Percentiles rank a stretch among this genome's conserved stretches.
Conservation (phyloP, 1,140 invertebrate species). For the Zaprionus tsacasi region DNA sequence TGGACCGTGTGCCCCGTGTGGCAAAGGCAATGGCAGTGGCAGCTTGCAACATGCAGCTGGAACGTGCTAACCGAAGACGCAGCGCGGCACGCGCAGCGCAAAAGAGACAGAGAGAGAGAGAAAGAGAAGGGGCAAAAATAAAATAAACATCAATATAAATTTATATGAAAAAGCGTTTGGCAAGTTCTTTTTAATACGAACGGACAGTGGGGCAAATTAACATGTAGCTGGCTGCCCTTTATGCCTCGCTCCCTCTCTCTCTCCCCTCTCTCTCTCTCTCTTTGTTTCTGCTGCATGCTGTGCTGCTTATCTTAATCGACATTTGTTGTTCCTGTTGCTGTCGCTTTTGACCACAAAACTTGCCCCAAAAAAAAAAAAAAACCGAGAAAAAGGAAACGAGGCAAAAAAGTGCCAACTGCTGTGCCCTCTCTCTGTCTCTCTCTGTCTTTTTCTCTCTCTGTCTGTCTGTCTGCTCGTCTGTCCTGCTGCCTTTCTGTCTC, state of each 20-base stretch:
- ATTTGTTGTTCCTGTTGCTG: slow-evolving; percentile 24
- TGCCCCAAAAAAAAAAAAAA: slow-evolving; percentile 35
- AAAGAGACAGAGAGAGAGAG: not conserved
- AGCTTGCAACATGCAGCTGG: slow-evolving; percentile 42
- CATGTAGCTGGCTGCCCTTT: slow-evolving; percentile 33
- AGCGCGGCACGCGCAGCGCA: slow-evolving; percentile 16
- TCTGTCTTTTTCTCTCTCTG: slow-evolving; percentile 18
- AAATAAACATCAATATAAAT: not conserved
- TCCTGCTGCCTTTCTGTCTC: not conserved
- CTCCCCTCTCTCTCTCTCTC: not conserved
- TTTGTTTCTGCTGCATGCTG: slow-evolving; percentile 9
- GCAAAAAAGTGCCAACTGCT: slow-evolving; percentile 69
- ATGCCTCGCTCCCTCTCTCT: not conserved
- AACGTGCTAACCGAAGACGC: slow-evolving; percentile 37
- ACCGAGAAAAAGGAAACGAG: slow-evolving; percentile 8
- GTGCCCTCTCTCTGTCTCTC: slow-evolving; percentile 16
- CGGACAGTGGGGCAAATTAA: slow-evolving; percentile 45
- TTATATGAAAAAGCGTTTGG: not conserved
- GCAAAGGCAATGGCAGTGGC: not conserved
- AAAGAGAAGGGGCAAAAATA: not conserved
- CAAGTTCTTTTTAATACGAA: slow-evolving; percentile 31
- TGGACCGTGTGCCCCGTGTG: not conserved
- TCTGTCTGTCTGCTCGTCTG: not conserved
- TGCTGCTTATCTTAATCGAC: slow-evolving; percentile 49
- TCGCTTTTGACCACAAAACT: slow-evolving; percentile 49